These are phyloP conservation scores for Meriones unguiculatus DNA, from an alignment of 2,113 vertebrate genomes.

Conservation along the genomic window DNA sequence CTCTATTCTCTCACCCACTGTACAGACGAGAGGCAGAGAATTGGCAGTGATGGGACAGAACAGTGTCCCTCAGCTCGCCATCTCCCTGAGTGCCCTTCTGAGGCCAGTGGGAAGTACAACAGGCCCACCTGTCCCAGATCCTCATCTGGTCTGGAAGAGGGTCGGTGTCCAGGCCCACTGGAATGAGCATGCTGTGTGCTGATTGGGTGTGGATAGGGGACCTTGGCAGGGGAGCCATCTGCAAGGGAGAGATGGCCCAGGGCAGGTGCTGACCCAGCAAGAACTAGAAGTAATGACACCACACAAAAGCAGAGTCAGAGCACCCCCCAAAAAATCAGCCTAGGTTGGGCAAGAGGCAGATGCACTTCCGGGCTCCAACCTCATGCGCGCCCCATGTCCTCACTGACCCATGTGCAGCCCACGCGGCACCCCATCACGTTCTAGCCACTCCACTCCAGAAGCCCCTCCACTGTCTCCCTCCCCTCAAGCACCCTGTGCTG, in stretches of 20 bases:
- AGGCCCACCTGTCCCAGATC: background rate
- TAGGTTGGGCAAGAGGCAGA: background rate
- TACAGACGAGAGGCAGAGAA: background rate
- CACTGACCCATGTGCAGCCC: background rate
- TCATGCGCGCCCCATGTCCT: background rate
- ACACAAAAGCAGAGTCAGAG: background rate
- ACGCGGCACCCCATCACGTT: too few species aligned
- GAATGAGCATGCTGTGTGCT: background rate
- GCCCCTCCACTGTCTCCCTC: too few species aligned
- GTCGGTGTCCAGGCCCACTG: background rate
- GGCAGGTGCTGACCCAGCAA: background rate
- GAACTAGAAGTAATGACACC: background rate
- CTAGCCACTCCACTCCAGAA: rapidly evolving
- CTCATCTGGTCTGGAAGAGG: background rate
- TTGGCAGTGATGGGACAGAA: background rate
- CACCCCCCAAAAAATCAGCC: background rate
- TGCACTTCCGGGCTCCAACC: background rate
- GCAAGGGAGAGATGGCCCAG: background rate
- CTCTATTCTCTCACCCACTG: background rate
- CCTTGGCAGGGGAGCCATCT: constrained; percentile 5
- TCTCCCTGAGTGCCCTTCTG: background rate
- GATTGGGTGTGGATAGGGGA: background rate
- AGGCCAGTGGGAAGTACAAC: background rate
- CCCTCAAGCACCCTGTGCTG: background rate
- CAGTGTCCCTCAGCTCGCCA: background rate